Evolutionary conservation across 1,140 invertebrate species (phyloP), one percentile per base, ranked within the genome.

Genomic region (Polypedilum pembai): DNA sequence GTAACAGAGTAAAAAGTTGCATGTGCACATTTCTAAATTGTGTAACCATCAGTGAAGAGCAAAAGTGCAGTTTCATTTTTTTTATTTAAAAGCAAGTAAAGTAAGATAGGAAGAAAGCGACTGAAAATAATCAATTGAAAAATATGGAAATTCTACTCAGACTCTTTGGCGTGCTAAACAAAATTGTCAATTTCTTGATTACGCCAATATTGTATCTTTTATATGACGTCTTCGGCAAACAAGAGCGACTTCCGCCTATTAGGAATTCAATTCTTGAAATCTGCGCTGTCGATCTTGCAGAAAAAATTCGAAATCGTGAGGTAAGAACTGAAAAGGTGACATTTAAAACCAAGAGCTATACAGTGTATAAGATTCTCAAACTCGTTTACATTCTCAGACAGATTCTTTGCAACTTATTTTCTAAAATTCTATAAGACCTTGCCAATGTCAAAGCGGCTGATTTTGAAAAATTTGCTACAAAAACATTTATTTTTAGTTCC

Each of bases 251-350:
- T 45, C 80, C 84, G 10, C 76, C 78, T 0, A 78, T 81, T 56
- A 79, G 75, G 33, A 77, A 82, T 75, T 74, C 78, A 21, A 10
- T 84, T 8, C 73, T 84, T 0, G 76, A 78, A 17, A 41, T 79
- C 4, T 83, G 81, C 45, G 83, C 82, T 4, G 78, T 75, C 3
- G 74, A 76, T 10, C 65, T 85, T 12, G 83, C 84, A 3, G 76
- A 75, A 15, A 84, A 82, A 75, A 85, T 85, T 33, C 77, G 83
- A 75, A 77, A 80, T 0, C 77, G 82, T 78, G 80, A 89, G 81
- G 83, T 84, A 76, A 33, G 5, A 33, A 33, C n/a, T n/a, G n/a
- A n/a, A n/a, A n/a, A n/a, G n/a, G n/a, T n/a, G n/a, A n/a, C n/a
- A n/a, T n/a, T n/a, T n/a, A n/a, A n/a, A n/a, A n/a, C n/a, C n/a